Percentiles rank a stretch among this genome's conserved stretches.
Conservation (phyloP, 2,113 vertebrate genomes). For the Rhegmatorhina hoffmannsi region DNA sequence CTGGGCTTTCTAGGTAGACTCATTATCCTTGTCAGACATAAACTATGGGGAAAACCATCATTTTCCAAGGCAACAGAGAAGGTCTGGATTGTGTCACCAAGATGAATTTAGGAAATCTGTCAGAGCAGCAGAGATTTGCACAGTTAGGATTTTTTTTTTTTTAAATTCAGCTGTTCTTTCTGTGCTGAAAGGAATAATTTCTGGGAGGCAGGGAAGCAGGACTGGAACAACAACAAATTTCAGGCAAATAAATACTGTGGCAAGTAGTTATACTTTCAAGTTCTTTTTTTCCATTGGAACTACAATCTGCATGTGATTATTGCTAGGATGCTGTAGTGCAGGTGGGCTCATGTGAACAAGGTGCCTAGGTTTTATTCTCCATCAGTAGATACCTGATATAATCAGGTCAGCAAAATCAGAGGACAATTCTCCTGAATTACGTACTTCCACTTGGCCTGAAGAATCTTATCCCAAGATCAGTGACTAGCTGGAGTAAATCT, state of each 20-base stretch:
- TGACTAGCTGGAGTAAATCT: neutral
- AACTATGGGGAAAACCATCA: neutral
- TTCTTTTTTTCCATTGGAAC: neutral
- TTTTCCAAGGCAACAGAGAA: slow-evolving; percentile 1
- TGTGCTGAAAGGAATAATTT: neutral
- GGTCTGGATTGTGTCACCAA: neutral
- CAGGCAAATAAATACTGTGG: neutral
- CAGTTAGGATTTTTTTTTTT: neutral
- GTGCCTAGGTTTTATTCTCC: neutral
- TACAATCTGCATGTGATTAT: neutral
- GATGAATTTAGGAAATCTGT: neutral
- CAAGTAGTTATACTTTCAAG: neutral
- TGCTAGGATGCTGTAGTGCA: neutral
- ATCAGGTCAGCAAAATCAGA: neutral
- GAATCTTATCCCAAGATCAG: neutral
- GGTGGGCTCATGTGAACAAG: neutral
- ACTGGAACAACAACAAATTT: neutral
- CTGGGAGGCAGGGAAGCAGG: neutral
- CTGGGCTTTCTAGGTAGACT: neutral
- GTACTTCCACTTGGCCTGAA: neutral
- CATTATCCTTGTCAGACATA: neutral
- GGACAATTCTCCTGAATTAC: neutral
- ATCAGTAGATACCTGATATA: neutral
- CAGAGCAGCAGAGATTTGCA: neutral
- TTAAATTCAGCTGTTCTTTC: neutral